These are phyloP conservation scores for Conger conger DNA, from an alignment of 2,113 vertebrate species.

Conservation along the genomic window DNA sequence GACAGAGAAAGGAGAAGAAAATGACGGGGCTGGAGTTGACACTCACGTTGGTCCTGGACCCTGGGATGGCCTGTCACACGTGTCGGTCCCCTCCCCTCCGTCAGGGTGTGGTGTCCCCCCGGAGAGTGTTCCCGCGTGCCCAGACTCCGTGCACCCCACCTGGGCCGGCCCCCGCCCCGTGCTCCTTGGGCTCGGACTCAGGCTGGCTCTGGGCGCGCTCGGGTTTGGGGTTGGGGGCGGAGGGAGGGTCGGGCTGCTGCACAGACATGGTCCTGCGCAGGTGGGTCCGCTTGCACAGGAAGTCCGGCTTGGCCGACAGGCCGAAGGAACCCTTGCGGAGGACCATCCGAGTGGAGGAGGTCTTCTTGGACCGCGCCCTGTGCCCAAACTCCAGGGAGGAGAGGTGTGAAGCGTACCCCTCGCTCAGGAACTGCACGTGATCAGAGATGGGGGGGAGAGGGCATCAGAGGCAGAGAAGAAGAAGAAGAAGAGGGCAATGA, in stretches of 20 bases:
- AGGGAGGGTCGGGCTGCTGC: conserved; percentile 79
- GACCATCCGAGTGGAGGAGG: conserved; percentile 74
- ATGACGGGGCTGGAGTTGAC: not conserved
- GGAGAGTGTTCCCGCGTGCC: conserved; percentile 67
- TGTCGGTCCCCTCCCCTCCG: not conserved
- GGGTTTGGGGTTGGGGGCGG: conserved; percentile 72
- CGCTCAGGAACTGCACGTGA: conserved; percentile 75
- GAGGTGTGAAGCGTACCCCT: conserved; percentile 82
- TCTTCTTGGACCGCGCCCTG: conserved; percentile 80
- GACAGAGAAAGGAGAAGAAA: not conserved
- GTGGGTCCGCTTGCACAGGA: conserved; percentile 81
- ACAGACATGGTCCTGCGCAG: conserved; percentile 82
- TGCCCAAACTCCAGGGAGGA: conserved; percentile 76
- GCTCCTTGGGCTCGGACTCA: conserved; percentile 79
- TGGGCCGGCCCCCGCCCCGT: conserved; percentile 52
- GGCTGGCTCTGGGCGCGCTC: conserved; percentile 89
- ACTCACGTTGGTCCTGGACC: not conserved
- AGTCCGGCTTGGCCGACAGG: conserved; percentile 78
- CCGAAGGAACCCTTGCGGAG: conserved; percentile 84
- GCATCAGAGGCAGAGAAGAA: not conserved
- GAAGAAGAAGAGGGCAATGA: not conserved
- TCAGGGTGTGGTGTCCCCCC: conserved; percentile 65
- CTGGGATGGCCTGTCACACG: not conserved
- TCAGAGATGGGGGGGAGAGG: not conserved
- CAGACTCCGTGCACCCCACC: conserved; percentile 66